phyloP scores from a whole-genome alignment of 92 coral and sea anemone genomes.

The Montipora capitata region DNA sequence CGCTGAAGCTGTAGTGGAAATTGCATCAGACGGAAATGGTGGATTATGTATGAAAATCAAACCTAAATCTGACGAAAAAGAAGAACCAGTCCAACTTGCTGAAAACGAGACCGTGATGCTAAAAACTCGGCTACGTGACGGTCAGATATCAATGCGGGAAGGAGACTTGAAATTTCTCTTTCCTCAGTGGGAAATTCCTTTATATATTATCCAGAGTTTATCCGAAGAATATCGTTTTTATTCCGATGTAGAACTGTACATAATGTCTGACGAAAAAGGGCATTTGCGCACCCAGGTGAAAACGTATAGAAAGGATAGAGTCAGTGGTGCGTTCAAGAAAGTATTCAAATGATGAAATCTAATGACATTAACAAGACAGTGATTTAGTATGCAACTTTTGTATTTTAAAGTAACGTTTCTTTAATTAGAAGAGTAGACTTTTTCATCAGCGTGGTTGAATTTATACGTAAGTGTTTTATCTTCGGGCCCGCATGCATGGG shows the following conservation, averaged over 20 bases:
- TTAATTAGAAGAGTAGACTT: no score
- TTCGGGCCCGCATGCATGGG: no score
- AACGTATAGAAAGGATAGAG: neutral
- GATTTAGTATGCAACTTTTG: no score
- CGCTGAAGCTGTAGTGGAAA: neutral
- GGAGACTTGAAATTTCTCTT: neutral
- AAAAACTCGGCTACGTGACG: neutral
- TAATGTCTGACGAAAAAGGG: constrained; percentile 27
- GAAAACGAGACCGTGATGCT: neutral
- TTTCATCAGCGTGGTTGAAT: no score
- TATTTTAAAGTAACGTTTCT: no score
- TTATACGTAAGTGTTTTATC: no score
- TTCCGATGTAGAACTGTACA: neutral
- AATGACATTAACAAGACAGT: no score
- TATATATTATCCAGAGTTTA: neutral
- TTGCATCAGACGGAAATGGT: neutral
- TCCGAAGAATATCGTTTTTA: neutral
- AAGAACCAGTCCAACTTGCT: neutral
- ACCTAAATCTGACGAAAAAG: neutral
- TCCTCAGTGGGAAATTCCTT: neutral
- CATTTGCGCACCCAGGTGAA: neutral
- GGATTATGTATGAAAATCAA: neutral
- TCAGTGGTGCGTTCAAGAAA: no score
- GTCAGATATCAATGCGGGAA: neutral
- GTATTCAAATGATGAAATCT: no score